These are phyloP conservation scores for Eospalax fontanierii DNA, from an alignment of 2,797 vertebrate species.

Conservation along the genomic window DNA sequence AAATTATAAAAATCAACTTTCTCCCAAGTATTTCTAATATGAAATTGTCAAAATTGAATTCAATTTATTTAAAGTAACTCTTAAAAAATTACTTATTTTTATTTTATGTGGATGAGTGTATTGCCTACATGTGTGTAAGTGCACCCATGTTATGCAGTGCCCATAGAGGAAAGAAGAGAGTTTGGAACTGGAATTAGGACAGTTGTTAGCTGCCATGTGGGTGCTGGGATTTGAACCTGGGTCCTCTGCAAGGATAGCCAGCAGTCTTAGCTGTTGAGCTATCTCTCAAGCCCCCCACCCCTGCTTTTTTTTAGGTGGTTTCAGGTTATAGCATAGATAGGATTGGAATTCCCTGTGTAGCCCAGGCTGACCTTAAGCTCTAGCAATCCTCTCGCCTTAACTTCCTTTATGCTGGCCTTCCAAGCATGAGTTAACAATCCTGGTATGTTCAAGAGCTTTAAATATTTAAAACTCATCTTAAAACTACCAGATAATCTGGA, in stretches of 20 bases:
- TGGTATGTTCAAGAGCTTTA: not conserved
- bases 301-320: not conserved
- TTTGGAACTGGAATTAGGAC: too few species aligned
- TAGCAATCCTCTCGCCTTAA: not conserved
- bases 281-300: too few species aligned
- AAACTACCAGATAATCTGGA: not conserved
- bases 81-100: too few species aligned
- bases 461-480: constrained; percentile 36
- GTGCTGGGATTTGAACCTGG: too few species aligned
- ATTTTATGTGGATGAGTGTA: too few species aligned
- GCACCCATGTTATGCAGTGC: too few species aligned
- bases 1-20: not conserved
- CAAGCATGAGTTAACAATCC: not conserved
- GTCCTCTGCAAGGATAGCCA: too few species aligned
- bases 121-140: too few species aligned
- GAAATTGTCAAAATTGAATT: constrained; percentile 1
- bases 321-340: not conserved
- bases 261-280: too few species aligned
- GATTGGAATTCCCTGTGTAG: not conserved
- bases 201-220: too few species aligned
- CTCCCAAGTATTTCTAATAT: not conserved
- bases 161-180: too few species aligned
- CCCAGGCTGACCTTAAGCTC: not conserved
- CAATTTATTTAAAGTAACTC: not conserved
- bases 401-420: not conserved